Base-by-base conservation (phyloP, 1,140 invertebrate genomes). In the Branchinecta lindahli region DNA sequence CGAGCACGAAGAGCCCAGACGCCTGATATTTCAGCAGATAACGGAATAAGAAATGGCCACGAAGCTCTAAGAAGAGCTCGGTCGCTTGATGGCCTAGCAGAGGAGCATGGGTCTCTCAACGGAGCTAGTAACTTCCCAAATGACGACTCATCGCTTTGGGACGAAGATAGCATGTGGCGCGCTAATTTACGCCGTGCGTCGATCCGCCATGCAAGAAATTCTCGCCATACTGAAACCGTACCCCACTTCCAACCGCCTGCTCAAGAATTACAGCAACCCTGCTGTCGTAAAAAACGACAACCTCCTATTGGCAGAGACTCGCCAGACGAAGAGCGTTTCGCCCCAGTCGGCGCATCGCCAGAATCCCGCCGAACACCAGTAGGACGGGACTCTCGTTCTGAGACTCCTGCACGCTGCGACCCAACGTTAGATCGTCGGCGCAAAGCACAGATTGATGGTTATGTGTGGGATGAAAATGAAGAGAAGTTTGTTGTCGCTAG, bases 131-230 rank as follows among this genome's bases (percentile, higher is more conserved):
- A 72, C 33, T 44, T 68, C 33, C 45, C 70, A 68, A 84, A 84
- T 44, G 86, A 88, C 72, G 85, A 87, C 78, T 83, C 47, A 21
- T 69, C 65, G 15, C 71, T 88, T 44, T 91, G 89, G 89, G 88
- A 91, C 76, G 88, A 91, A 78, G 88, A 92, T 77, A 78, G 83
- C 8, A 79, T 90, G 0, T 91, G 89, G 89, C 81, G 87, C 68
- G 88, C 91, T 75, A 88, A 86, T 74, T 79, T 91, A 18, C 81
- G 88, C 46, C 83, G 86, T 71, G 88, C 88, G 1, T 90, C 88
- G 72, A 83, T 91, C 72, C 80, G 89, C 68, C 89, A 91, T 76
- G 88, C 89, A 0, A 83, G 88, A 66, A 1, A 12, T 12, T 12
- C 52, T 61, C 52, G 18, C 12, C 52, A 61, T 4, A 33, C 33